Base-by-base conservation (phyloP, 2,797 vertebrate genomes). In the Sylvilagus floridanus region DNA sequence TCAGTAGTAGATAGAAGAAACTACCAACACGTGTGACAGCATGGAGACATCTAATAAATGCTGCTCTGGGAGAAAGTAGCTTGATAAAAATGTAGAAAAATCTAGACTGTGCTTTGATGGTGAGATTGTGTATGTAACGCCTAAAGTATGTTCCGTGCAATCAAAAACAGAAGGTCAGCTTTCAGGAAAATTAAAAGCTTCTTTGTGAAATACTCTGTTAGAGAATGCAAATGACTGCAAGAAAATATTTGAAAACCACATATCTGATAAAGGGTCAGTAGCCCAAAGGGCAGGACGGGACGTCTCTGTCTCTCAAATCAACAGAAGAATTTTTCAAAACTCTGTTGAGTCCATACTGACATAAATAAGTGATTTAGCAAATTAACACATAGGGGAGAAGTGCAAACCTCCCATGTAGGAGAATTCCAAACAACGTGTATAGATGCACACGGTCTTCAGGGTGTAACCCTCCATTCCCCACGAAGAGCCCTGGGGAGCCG, bases 171-270 rank as follows among this genome's bases (percentile, higher is more conserved):
- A 69, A 79, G 69, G 50, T 54, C 91, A 69, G 24, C 69, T 65
- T 96, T 90, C 84, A 79, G 75, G 66, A 89, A 87, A 93, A 87
- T 68, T 78, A 93, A 87, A 82, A 85, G 68, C 65, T 42, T 91
- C 65, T 86, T 35, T 24, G 4, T 71, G 32, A 84, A 75, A 78
- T 26, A 89, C 37, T 69, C 63, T 90, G n/a, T 71, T 63, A 83
- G 54, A 77, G 71, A 57, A 77, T 84, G 77, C 65, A 92, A 92
- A 47, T 54, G 32, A 37, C 24, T 19, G 7, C 47, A 71, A 88
- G 16, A 35, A 78, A 76, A 63, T 91, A 88, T 54, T 83, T 63
- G 63, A 77, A 76, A 77, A 78, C 57, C 22, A 82, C 14, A 10
- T 82, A 86, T 90, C 69, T 82, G 69, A 82, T 86, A 83, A 82